Conservation (phyloP, 1,140 invertebrate species). For the Colletes latitarsis region DNA sequence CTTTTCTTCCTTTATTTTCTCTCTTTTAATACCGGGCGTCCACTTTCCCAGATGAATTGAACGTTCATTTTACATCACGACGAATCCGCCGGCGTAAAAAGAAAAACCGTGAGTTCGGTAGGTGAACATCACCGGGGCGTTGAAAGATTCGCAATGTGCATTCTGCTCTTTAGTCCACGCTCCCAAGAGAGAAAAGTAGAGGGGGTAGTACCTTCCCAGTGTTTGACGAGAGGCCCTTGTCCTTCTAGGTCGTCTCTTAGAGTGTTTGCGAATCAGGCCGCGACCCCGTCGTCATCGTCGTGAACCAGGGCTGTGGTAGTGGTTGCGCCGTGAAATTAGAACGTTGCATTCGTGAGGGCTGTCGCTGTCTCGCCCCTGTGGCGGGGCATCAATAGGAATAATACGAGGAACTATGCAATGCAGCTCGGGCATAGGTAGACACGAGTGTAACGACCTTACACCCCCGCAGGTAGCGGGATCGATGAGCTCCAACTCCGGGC, state of each 20-base stretch:
- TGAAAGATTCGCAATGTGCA: constrained; percentile 17
- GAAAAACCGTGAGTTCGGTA: not conserved
- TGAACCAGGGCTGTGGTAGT: constrained; percentile 7
- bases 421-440: constrained; percentile 47
- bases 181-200: constrained; percentile 3
- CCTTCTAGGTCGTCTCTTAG: constrained; percentile 26
- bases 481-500: constrained; percentile 58
- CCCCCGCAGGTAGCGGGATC: constrained; percentile 59
- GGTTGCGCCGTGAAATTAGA: constrained; percentile 53
- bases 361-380: constrained; percentile 29
- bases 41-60: not conserved
- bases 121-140: not conserved
- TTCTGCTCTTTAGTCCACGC: constrained; percentile 22
- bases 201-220: constrained; percentile 33
- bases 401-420: constrained; percentile 56
- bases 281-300: constrained; percentile 35
- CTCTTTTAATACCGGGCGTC: not conserved
- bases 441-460: constrained; percentile 69
- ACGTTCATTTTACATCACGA: not conserved
- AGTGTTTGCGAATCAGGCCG: constrained; percentile 57
- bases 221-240: constrained; percentile 47
- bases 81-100: not conserved
- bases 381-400: constrained; percentile 63
- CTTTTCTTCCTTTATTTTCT: too few relatives aligned
- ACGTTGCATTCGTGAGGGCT: constrained; percentile 54